These are phyloP conservation scores for Rhyacophila evoluta DNA, from an alignment of 2,888 invertebrate genomes.

Conservation along the genomic window DNA sequence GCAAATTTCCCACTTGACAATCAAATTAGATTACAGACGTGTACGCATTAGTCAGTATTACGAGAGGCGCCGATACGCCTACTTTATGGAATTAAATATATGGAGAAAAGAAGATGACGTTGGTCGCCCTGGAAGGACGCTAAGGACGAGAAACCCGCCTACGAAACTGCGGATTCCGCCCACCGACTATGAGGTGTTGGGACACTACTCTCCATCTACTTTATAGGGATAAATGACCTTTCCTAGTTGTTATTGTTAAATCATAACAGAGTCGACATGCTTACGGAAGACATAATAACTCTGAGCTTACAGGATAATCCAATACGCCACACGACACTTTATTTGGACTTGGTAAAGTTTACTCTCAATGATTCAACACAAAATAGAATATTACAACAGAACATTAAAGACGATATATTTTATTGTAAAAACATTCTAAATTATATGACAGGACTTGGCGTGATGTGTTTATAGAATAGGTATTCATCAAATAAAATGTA, in stretches of 20 bases:
- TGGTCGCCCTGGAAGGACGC: background rate
- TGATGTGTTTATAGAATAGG: too few species aligned
- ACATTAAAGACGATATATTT: too few species aligned
- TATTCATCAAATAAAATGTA: too few species aligned
- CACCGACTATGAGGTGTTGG: slow-evolving; percentile 13
- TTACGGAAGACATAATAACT: slow-evolving; percentile 15
- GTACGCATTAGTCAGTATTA: background rate
- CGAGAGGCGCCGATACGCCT: background rate
- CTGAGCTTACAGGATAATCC: background rate
- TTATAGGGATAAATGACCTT: background rate
- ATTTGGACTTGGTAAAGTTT: too few species aligned
- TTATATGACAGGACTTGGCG: too few species aligned
- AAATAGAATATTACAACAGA: too few species aligned
- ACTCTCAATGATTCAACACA: too few species aligned
- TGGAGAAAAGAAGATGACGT: background rate
- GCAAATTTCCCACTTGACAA: background rate
- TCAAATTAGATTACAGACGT: background rate
- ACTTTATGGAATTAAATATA: background rate
- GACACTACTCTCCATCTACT: background rate
- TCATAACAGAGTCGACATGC: background rate
- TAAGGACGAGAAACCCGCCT: background rate
- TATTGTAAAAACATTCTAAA: too few species aligned
- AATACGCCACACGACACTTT: background rate
- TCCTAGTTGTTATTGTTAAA: slow-evolving; percentile 8
- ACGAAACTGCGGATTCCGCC: background rate